A percentile compares a stretch with the other conserved stretches of the same genome.
Evolutionary conservation across 2,888 invertebrate genomes (phyloP).

Genomic region (Plagodis dolabraria): DNA sequence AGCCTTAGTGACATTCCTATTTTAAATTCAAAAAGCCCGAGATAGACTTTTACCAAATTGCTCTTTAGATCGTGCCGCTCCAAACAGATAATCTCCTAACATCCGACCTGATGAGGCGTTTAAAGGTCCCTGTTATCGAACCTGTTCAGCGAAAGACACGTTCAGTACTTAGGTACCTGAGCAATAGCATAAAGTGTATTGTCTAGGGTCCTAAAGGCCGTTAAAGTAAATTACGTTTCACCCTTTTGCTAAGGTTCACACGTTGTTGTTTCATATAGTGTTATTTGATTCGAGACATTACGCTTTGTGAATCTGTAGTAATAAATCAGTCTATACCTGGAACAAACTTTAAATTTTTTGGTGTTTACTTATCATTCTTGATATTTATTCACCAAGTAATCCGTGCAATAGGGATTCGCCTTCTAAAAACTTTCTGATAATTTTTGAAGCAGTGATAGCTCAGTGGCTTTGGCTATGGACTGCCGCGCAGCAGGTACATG

Average conservation of each 20-base stretch:
- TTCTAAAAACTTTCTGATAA: too few species aligned
- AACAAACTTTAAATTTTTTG: too few species aligned
- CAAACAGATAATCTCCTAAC: constrained; percentile 20
- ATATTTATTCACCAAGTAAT: too few species aligned
- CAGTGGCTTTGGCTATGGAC: too few species aligned
- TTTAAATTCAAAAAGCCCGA: constrained; percentile 6
- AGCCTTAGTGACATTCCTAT: constrained; percentile 1
- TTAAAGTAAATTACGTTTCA: constrained; percentile 22
- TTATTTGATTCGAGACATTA: neutral
- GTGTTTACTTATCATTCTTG: too few species aligned
- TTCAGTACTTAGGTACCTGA: constrained; percentile 12
- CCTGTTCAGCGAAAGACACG: constrained; percentile 18
- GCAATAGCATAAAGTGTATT: constrained; percentile 21
- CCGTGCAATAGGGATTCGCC: too few species aligned
- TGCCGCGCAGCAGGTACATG: too few species aligned
- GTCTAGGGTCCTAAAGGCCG: constrained; percentile 12
- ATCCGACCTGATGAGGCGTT: constrained; percentile 20
- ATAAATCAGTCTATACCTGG: too few species aligned
- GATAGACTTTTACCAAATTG: constrained; percentile 15
- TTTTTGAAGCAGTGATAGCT: too few species aligned
- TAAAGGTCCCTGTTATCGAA: constrained; percentile 19
- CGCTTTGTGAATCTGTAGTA: too few species aligned
- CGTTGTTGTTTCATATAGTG: neutral
- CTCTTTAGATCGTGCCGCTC: constrained; percentile 16
- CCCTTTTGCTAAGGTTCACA: constrained; percentile 8